phyloP scores from a whole-genome alignment of 2,797 vertebrate species.

The Mormyrops boulengeri region DNA sequence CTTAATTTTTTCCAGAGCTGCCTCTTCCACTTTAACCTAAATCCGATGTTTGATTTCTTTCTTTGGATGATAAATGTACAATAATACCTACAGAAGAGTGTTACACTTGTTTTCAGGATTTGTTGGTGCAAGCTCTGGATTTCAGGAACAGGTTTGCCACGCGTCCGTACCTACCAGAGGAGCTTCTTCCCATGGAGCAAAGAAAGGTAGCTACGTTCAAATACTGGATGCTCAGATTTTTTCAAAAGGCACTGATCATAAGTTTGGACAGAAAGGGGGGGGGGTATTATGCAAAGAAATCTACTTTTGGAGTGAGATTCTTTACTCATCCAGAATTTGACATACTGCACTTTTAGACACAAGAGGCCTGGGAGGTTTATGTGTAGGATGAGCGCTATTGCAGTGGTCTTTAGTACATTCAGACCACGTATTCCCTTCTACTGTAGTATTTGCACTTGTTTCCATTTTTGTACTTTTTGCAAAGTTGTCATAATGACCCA shows the following conservation, averaged over 20 bases:
- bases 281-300: no score
- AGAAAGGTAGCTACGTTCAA: constrained; percentile 58
- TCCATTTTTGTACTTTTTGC: neutral
- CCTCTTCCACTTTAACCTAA: neutral
- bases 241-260: neutral
- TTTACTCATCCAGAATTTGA: neutral
- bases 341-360: neutral
- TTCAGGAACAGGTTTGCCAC: constrained; percentile 77
- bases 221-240: neutral
- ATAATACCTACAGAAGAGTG: neutral
- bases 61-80: neutral
- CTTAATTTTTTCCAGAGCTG: neutral
- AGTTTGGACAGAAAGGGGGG: neutral
- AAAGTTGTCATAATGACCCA: neutral
- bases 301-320: no score
- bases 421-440: neutral
- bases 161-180: constrained; percentile 70
- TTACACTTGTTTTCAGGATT: constrained; percentile 50
- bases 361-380: no score
- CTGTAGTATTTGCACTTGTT: neutral
- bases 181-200: constrained; percentile 56
- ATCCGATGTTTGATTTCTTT: neutral
- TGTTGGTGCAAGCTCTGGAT: constrained; percentile 61
- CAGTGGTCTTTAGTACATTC: neutral
- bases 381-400: neutral